Percentiles rank a stretch among this genome's conserved stretches.
Conservation (phyloP, 35 echinoderm and acorn worm genomes). For the Ptychodera flava region DNA sequence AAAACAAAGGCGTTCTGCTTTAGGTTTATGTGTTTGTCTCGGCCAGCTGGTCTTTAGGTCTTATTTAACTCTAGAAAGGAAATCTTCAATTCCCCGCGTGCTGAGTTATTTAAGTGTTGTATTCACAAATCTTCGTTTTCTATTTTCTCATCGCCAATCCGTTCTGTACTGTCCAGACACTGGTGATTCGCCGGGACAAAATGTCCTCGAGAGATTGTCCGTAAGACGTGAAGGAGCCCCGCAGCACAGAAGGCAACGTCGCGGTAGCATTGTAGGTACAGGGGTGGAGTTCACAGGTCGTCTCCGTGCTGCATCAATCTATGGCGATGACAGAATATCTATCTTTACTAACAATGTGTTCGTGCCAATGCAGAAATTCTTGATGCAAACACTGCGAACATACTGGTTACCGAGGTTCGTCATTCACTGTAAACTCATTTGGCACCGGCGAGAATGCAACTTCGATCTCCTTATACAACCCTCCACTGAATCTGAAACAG, state of each 20-base stretch:
- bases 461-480: not conserved
- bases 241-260: not conserved
- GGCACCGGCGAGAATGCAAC: not conserved
- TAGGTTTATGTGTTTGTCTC: no score
- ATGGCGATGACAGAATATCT: not conserved
- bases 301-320: not conserved
- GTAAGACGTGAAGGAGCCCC: no score
- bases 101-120: no score
- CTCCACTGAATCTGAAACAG: not conserved
- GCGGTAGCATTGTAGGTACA: not conserved
- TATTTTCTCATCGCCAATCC: no score
- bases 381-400: constrained; percentile 34
- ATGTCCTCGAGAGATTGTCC: no score
- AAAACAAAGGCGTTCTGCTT: no score
- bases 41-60: no score
- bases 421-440: constrained; percentile 66
- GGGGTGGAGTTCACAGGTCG: not conserved
- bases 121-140: no score
- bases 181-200: no score
- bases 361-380: not conserved
- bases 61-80: no score
- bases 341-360: not conserved
- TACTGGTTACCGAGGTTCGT: constrained; percentile 90
- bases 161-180: no score
- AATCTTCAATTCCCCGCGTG: no score